A percentile compares a stretch with the other conserved stretches of the same genome.
These are phyloP conservation scores for Euplexia lucipara DNA, from an alignment of 2,888 invertebrate species.

Conservation along the genomic window DNA sequence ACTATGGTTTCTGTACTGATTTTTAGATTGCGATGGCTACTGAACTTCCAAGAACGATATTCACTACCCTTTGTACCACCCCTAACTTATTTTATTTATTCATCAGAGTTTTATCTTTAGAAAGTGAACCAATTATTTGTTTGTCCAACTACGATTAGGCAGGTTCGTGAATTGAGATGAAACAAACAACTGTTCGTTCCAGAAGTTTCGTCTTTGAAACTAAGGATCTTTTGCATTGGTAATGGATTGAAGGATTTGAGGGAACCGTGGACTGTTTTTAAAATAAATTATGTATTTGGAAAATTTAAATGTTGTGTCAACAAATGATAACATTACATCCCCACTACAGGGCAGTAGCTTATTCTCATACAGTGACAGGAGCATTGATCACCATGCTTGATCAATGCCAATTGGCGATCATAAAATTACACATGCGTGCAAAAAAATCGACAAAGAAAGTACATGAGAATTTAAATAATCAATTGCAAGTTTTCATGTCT, in stretches of 20 bases:
- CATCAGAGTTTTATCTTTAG: conserved; percentile 15
- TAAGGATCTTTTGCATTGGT: conserved; percentile 21
- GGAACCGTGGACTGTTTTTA: neutral
- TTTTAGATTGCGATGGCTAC: neutral
- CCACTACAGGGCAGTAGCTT: no score
- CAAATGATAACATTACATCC: no score
- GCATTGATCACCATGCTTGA: no score
- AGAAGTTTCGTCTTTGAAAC: conserved; percentile 24
- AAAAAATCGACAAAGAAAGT: no score
- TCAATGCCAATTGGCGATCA: no score
- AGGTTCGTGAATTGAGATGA: conserved; percentile 37
- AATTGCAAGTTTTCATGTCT: no score
- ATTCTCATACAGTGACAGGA: no score
- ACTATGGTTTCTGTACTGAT: neutral
- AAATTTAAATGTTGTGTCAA: no score
- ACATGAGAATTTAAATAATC: no score
- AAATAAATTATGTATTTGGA: no score
- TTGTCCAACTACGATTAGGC: conserved; percentile 38
- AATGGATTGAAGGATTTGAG: conserved; percentile 1
- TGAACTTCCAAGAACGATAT: neutral
- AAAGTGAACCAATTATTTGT: conserved; percentile 55
- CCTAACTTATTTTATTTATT: conserved; percentile 10
- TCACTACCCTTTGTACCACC: neutral
- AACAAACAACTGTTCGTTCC: conserved; percentile 56
- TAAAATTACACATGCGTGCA: no score